A percentile compares a stretch with the other conserved stretches of the same genome.
phyloP scores from a whole-genome alignment of 1,140 invertebrate genomes.

The Atta texana region DNA sequence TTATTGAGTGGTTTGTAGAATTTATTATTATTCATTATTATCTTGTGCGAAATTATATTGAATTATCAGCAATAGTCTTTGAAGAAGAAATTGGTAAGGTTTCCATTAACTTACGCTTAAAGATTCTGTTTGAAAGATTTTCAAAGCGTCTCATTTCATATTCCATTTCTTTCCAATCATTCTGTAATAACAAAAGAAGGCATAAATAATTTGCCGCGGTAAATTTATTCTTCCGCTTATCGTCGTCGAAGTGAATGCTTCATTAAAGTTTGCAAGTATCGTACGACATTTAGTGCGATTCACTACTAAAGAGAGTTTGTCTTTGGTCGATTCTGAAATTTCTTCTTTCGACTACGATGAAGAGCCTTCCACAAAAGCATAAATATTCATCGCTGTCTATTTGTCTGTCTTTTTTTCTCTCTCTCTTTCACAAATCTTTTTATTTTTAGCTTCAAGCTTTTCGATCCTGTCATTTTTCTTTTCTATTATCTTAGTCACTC shows the following conservation, averaged over 20 bases:
- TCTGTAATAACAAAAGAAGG: neutral
- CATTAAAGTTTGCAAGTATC: slow-evolving; percentile 24
- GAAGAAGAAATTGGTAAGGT: no score
- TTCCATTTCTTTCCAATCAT: slow-evolving; percentile 43
- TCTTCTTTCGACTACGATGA: neutral
- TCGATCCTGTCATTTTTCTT: neutral
- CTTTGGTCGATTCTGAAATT: neutral
- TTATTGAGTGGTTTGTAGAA: neutral
- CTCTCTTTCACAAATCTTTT: neutral
- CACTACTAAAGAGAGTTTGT: slow-evolving; percentile 17
- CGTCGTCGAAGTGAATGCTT: slow-evolving; percentile 4
- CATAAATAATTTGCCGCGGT: slow-evolving; percentile 32
- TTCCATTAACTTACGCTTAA: slow-evolving; percentile 29
- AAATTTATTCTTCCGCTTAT: slow-evolving; percentile 36
- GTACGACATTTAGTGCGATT: neutral
- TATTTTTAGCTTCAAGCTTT: neutral
- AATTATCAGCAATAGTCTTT: neutral
- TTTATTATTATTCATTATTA: neutral
- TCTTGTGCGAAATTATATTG: slow-evolving; percentile 2
- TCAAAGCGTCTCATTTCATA: slow-evolving; percentile 39
- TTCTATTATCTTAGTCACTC: neutral
- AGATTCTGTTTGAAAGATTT: slow-evolving; percentile 44
- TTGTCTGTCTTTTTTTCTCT: neutral
- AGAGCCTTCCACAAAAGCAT: slow-evolving; percentile 3
- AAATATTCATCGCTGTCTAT: slow-evolving; percentile 26